Conservation (phyloP, 2,113 vertebrate species). For the Pterophyllum scalare region DNA sequence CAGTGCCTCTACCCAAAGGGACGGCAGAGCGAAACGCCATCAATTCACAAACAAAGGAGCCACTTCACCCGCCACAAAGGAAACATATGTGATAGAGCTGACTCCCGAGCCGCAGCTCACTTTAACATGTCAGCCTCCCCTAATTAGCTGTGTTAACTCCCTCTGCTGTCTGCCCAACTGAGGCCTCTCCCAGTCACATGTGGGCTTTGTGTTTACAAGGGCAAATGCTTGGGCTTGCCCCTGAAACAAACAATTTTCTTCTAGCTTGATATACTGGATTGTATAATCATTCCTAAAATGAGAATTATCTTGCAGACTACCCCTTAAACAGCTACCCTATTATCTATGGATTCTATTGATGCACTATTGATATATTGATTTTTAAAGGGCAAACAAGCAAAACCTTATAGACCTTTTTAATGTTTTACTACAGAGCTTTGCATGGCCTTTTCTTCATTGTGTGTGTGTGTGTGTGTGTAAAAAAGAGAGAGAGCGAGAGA, state of each 20-base stretch:
- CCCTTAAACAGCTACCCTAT: conserved; percentile 34
- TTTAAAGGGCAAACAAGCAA: conserved; percentile 31
- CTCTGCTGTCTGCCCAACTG: conserved; percentile 81
- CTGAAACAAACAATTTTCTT: conserved; percentile 50
- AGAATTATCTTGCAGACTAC: conserved; percentile 28
- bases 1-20: conserved; percentile 83
- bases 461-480: not conserved
- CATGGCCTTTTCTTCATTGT: conserved; percentile 13
- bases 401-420: conserved; percentile 45
- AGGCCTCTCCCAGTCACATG: conserved; percentile 75
- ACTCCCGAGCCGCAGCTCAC: conserved; percentile 79
- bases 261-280: conserved; percentile 31
- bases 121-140: conserved; percentile 84
- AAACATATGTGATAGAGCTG: conserved; percentile 84
- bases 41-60: conserved; percentile 87
- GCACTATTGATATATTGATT: conserved; percentile 70
- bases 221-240: conserved; percentile 65
- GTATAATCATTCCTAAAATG: conserved; percentile 56
- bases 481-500: not conserved
- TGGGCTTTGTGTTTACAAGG: conserved; percentile 74
- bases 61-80: conserved; percentile 82
- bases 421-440: conserved; percentile 40
- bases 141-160: conserved; percentile 86
- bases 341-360: conserved; percentile 55
- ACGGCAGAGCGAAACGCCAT: conserved; percentile 84